Percentiles rank a stretch among this genome's conserved stretches.
These are phyloP conservation scores for Oceanodroma leucorhoa DNA, from an alignment of 2,797 vertebrate species.

Conservation along the genomic window DNA sequence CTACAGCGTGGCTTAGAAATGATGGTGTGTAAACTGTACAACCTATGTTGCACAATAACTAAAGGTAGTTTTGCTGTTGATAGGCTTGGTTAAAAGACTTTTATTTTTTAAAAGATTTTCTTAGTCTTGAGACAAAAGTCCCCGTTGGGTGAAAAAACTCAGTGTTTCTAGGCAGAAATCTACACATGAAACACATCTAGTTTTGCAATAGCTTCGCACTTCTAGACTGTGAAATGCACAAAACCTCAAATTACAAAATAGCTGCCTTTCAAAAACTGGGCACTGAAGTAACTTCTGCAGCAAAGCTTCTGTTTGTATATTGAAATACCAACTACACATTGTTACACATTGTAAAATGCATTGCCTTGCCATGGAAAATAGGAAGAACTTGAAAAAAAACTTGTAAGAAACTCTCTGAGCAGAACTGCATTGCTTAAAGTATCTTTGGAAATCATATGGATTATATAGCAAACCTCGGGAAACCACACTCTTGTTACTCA, in stretches of 20 bases:
- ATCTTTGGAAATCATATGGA: not conserved
- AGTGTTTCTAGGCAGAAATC: not conserved
- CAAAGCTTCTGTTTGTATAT: not conserved
- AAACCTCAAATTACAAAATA: not conserved
- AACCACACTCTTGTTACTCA: not conserved
- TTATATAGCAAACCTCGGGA: rapidly evolving
- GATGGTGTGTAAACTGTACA: not conserved
- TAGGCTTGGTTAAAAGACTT: not conserved
- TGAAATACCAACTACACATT: not conserved
- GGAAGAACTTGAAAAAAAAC: not conserved
- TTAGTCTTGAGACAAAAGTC: not conserved
- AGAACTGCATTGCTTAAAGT: not conserved
- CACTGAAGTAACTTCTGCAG: not conserved
- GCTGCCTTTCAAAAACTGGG: not conserved
- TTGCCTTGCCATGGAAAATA: not conserved
- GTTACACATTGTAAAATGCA: not conserved
- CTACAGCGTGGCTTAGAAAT: not conserved
- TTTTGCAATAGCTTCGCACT: not conserved
- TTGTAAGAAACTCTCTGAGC: not conserved
- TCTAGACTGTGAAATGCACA: not conserved
- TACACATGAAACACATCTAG: not conserved
- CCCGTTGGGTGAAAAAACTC: not conserved
- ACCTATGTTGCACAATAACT: not conserved
- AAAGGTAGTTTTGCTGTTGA: not conserved
- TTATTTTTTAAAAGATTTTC: not conserved